These are phyloP conservation scores for Tiliacea aurago DNA, from an alignment of 2,888 invertebrate genomes.

Conservation along the genomic window DNA sequence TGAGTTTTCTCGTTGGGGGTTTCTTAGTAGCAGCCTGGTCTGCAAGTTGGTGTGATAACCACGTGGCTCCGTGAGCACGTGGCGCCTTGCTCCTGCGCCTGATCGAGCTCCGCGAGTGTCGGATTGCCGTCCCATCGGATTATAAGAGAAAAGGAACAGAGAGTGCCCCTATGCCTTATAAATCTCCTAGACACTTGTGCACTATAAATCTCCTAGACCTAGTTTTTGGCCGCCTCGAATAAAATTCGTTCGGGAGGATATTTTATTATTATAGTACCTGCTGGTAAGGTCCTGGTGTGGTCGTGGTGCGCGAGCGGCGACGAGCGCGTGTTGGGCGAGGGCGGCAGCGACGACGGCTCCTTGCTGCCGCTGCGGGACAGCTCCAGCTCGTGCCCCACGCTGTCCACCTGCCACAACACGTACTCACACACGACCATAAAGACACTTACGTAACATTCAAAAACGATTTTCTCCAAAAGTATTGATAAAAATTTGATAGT, in stretches of 20 bases:
- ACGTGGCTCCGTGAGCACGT: too few species aligned
- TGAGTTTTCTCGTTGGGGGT: too few species aligned
- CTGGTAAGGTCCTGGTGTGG: slow-evolving; percentile 77
- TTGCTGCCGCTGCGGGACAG: slow-evolving; percentile 57
- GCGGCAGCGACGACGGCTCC: slow-evolving; percentile 90
- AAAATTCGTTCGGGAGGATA: too few species aligned
- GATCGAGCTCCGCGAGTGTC: neutral
- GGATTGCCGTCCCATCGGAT: neutral
- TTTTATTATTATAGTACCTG: slow-evolving; percentile 20
- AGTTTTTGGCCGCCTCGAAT: too few species aligned
- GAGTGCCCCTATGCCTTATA: neutral
- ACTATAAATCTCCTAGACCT: too few species aligned
- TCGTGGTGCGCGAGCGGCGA: slow-evolving; percentile 77
- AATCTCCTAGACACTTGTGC: too few species aligned
- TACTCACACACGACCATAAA: too few species aligned
- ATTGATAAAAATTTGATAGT: neutral
- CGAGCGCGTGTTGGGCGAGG: slow-evolving; percentile 90
- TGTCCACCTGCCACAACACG: slow-evolving; percentile 74
- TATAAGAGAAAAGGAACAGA: too few species aligned
- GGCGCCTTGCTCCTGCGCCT: neutral
- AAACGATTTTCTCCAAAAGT: neutral
- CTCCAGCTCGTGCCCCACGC: slow-evolving; percentile 68
- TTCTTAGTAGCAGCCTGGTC: too few species aligned
- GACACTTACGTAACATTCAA: neutral
- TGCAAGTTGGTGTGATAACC: too few species aligned